These are phyloP conservation scores for Mirounga angustirostris DNA, from an alignment of 2,113 vertebrate genomes.

Conservation along the genomic window DNA sequence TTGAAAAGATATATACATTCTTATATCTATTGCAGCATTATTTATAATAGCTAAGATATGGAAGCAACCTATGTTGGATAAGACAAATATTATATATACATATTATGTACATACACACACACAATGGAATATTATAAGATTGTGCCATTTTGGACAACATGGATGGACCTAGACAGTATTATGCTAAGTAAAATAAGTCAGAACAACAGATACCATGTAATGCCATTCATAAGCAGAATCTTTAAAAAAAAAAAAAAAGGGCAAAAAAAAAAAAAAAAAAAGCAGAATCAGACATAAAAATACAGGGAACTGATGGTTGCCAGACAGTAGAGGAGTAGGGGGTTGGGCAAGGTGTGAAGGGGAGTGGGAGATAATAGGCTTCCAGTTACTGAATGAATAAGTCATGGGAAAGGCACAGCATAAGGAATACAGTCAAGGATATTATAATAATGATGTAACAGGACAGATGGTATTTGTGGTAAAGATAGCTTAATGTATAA, in stretches of 20 bases:
- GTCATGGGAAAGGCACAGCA: neutral
- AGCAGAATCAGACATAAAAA: neutral
- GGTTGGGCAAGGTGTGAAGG: neutral
- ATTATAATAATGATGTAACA: neutral
- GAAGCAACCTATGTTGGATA: neutral
- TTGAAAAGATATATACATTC: neutral
- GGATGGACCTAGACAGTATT: neutral
- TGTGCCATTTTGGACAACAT: neutral
- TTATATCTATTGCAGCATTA: neutral
- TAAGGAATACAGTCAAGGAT: neutral
- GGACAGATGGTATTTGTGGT: neutral
- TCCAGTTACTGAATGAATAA: neutral
- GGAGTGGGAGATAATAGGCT: neutral
- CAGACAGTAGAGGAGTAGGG: neutral
- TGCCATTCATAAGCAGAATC: neutral
- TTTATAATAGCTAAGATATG: neutral
- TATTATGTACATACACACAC: neutral
- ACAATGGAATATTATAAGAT: neutral
- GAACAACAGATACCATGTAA: neutral
- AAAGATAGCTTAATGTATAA: neutral
- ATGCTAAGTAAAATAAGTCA: neutral
- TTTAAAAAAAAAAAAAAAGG: neutral
- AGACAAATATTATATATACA: neutral
- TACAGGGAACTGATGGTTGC: neutral
- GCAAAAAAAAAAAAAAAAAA: neutral